These are phyloP conservation scores for Rhopalosiphum nymphaeae DNA, from an alignment of 2,888 invertebrate species.

Conservation along the genomic window DNA sequence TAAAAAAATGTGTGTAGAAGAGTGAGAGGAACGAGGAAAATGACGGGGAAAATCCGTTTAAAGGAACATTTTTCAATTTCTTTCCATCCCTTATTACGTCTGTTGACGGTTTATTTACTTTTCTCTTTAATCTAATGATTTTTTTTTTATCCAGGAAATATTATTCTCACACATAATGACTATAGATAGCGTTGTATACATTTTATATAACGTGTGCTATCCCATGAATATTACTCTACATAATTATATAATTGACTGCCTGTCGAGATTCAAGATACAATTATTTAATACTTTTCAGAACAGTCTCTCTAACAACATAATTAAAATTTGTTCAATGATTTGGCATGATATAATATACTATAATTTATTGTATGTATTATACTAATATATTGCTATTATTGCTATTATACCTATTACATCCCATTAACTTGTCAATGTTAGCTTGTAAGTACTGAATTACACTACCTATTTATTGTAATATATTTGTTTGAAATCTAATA, in stretches of 20 bases:
- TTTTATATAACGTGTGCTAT: neutral
- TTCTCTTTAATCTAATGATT: constrained; percentile 56
- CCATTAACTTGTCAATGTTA: neutral
- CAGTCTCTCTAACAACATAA: neutral
- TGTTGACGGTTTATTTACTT: constrained; percentile 56
- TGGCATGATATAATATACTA: neutral
- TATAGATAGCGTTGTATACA: neutral
- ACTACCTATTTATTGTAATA: neutral
- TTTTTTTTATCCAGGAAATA: constrained; percentile 30
- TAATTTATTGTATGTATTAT: neutral
- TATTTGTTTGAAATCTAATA: neutral
- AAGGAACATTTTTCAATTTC: constrained; percentile 61
- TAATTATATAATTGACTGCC: neutral
- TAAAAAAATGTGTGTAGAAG: constrained; percentile 32
- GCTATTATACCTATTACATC: neutral
- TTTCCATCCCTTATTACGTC: constrained; percentile 56
- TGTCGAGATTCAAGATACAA: neutral
- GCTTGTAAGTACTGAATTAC: neutral
- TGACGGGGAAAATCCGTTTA: constrained; percentile 62
- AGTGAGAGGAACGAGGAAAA: neutral
- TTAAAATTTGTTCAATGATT: neutral
- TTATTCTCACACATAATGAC: neutral
- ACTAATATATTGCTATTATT: neutral
- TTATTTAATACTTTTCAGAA: neutral
- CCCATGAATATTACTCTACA: neutral